A percentile compares a stretch with the other conserved stretches of the same genome.
Conservation (phyloP, 2,113 vertebrate genomes). For the Alligator mississippiensis region DNA sequence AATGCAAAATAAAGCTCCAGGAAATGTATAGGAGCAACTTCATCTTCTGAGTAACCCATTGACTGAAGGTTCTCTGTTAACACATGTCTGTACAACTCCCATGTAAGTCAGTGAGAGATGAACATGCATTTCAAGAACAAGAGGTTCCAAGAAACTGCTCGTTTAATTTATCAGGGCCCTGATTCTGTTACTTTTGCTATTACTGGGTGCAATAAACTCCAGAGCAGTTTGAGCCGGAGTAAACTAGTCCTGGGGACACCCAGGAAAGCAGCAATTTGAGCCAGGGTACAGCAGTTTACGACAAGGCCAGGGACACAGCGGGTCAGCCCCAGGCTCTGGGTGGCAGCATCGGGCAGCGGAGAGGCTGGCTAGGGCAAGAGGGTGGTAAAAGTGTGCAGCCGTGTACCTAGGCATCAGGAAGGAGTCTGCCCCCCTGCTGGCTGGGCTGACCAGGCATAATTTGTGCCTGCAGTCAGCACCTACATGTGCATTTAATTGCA, state of each 20-base stretch:
- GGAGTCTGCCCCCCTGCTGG: too few relatives aligned
- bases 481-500: too few relatives aligned
- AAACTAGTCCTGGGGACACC: background rate
- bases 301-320: background rate
- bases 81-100: conserved; percentile 44
- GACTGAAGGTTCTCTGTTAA: background rate
- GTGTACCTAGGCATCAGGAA: too few relatives aligned
- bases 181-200: background rate
- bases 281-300: background rate
- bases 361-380: too few relatives aligned
- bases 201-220: background rate
- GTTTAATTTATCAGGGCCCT: background rate
- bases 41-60: background rate
- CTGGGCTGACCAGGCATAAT: too few relatives aligned
- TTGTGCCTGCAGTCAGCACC: too few relatives aligned
- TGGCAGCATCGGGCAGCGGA: too few relatives aligned
- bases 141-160: conserved; percentile 69
- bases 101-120: conserved; percentile 74
- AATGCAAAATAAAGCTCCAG: background rate
- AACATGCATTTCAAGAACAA: conserved; percentile 76
- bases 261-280: background rate
- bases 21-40: background rate
- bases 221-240: background rate
- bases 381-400: too few relatives aligned
- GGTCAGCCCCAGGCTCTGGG: too few relatives aligned